Evolutionary conservation across 2,797 vertebrate species (phyloP).

Genomic region (Benthosema pterotum): DNA sequence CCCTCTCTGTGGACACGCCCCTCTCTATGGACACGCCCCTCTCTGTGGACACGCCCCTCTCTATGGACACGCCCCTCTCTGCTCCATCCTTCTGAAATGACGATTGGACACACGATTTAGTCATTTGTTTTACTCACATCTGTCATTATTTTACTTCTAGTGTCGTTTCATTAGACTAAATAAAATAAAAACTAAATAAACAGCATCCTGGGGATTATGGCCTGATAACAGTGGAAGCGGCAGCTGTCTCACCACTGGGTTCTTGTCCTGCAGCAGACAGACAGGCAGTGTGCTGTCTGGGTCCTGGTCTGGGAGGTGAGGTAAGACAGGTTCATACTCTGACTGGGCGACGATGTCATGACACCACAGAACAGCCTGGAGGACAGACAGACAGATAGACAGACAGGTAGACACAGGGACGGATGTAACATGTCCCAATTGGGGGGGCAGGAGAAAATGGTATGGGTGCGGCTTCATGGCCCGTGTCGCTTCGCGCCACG

Average conservation of each 20-base stretch:
- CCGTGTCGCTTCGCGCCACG: no score
- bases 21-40: constrained; percentile 13
- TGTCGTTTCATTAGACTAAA: no score
- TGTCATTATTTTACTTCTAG: no score
- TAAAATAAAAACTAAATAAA: no score
- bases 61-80: constrained; percentile 12
- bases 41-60: constrained; percentile 16
- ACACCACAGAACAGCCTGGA: constrained; percentile 87
- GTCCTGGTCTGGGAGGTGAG: constrained; percentile 85
- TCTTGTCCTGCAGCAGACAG: constrained; percentile 93
- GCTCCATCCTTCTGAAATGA: no score
- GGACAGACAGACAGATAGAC: constrained; percentile 1
- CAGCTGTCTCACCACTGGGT: constrained; percentile 87
- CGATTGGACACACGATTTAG: no score
- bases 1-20: neutral
- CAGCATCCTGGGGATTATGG: no score
- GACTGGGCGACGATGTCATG: constrained; percentile 90
- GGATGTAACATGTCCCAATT: no score
- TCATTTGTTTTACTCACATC: no score
- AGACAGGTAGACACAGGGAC: neutral
- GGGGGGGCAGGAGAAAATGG: no score
- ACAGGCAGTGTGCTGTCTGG: constrained; percentile 92
- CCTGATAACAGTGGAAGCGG: no score
- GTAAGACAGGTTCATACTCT: constrained; percentile 86
- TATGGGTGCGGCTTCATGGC: no score